A percentile compares a stretch with the other conserved stretches of the same genome.
phyloP scores from a whole-genome alignment of 2,113 vertebrate genomes.

The Emydura subglobosa region DNA sequence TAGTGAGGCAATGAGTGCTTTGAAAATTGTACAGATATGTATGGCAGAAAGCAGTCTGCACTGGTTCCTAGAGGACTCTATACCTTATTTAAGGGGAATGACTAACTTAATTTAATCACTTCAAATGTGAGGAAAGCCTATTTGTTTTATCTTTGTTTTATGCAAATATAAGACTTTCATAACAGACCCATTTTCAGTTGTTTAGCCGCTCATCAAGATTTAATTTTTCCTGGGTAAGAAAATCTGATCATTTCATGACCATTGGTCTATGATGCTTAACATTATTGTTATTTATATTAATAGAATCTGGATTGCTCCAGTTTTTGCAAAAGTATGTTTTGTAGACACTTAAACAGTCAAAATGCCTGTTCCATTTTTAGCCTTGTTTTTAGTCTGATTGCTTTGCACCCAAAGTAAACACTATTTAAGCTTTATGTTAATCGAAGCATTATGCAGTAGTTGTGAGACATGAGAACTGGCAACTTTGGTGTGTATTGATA shows the following conservation, averaged over 20 bases:
- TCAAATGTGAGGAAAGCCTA: constrained; percentile 33
- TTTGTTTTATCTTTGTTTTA: constrained; percentile 24
- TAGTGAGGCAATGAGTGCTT: neutral
- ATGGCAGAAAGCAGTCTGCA: neutral
- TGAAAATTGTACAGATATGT: neutral
- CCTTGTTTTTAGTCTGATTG: neutral
- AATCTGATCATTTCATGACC: neutral
- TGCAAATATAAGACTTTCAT: neutral
- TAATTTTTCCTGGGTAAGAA: constrained; percentile 27
- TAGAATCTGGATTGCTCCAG: neutral
- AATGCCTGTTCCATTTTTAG: constrained; percentile 14
- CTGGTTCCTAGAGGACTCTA: constrained; percentile 7
- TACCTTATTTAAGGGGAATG: neutral
- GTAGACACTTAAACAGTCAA: neutral
- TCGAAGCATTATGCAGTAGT: neutral
- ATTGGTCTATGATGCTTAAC: neutral
- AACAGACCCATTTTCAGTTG: constrained; percentile 6
- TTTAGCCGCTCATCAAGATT: constrained; percentile 11
- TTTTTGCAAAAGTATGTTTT: constrained; percentile 19
- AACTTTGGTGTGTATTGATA: neutral
- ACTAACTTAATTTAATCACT: constrained; percentile 33
- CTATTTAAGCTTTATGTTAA: neutral
- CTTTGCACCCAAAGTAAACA: neutral
- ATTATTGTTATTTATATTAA: neutral
- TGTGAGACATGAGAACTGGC: neutral